Conservation (phyloP, 2,113 vertebrate species). For the Melanerpes formicivorus region DNA sequence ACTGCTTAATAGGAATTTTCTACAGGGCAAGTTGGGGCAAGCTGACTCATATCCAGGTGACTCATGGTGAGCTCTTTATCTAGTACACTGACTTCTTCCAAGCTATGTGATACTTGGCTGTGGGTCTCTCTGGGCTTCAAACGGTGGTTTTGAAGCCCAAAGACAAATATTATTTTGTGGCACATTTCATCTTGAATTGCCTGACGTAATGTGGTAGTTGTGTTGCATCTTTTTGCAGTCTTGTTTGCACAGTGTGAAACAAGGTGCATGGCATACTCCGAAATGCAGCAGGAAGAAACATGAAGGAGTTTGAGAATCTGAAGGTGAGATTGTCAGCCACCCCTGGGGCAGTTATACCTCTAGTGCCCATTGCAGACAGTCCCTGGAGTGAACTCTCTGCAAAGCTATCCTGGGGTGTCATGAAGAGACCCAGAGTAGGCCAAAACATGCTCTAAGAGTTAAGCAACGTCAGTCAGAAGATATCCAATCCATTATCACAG, state of each 20-base stretch:
- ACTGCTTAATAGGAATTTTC: neutral
- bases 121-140: neutral
- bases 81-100: neutral
- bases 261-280: rapidly evolving
- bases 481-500: neutral
- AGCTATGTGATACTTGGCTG: neutral
- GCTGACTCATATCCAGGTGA: neutral
- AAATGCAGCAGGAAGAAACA: neutral
- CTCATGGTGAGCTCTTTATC: neutral
- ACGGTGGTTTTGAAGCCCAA: neutral
- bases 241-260: neutral
- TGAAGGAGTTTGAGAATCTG: neutral
- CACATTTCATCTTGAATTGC: neutral
- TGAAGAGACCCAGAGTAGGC: neutral
- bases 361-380: neutral
- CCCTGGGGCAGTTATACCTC: neutral
- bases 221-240: neutral
- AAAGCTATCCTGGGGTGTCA: neutral
- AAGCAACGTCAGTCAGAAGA: neutral
- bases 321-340: neutral
- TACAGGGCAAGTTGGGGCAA: neutral
- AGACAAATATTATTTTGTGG: neutral
- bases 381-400: neutral
- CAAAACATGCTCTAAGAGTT: neutral
- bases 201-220: neutral